Percentiles rank a stretch among this genome's conserved stretches.
Evolutionary conservation across 2,797 vertebrate genomes (phyloP).

Genomic region (Hozukius guyotensis): DNA sequence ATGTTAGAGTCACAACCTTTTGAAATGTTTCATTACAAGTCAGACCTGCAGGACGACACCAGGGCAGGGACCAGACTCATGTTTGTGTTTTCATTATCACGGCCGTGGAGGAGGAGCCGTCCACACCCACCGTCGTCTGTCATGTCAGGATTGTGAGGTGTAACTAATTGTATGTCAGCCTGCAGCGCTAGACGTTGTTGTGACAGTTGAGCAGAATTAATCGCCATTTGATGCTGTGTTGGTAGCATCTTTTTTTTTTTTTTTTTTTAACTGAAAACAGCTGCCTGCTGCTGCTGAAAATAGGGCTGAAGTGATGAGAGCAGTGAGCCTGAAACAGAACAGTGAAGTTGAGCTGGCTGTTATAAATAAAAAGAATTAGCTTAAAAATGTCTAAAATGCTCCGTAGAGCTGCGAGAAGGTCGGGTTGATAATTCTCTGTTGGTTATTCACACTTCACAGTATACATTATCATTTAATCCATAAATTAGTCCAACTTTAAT

Average conservation of each 20-base stretch:
- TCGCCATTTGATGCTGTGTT: not conserved
- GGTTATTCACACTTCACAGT: not conserved
- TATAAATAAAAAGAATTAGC: not conserved
- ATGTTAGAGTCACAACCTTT: not conserved
- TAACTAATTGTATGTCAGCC: not conserved
- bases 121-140: constrained; percentile 16
- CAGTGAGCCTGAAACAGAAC: not conserved
- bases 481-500: not conserved
- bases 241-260: not conserved
- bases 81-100: constrained; percentile 7
- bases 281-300: not conserved
- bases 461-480: not conserved
- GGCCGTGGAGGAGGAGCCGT: not conserved
- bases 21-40: constrained; percentile 40
- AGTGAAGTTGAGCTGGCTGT: not conserved
- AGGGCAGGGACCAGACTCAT: not conserved
- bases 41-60: constrained; percentile 35
- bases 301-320: not conserved
- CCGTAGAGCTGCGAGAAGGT: not conserved
- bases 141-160: not conserved
- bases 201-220: constrained; percentile 1
- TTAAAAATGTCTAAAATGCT: not conserved
- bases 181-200: not conserved
- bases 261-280: not conserved
- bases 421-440: not conserved